phyloP scores from a whole-genome alignment of 2,797 vertebrate genomes.

The Rhabdomys pumilio region DNA sequence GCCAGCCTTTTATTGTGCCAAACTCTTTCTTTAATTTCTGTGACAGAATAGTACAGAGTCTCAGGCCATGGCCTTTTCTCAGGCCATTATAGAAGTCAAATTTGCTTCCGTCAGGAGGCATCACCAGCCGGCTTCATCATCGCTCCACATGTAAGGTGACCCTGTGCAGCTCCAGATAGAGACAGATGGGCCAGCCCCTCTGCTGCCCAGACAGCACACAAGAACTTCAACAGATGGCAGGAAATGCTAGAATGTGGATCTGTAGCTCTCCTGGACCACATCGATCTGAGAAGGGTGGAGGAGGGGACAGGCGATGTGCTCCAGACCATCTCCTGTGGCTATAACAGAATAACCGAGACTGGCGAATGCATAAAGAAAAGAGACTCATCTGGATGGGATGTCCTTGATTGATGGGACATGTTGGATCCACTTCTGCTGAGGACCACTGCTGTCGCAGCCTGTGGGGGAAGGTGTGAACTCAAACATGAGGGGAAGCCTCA shows the following conservation, averaged over 20 bases:
- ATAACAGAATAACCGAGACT: neutral
- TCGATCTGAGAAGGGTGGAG: fast-evolving
- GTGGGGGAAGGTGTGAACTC: neutral
- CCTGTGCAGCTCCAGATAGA: neutral
- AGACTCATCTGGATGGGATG: neutral
- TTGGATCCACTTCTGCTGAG: neutral
- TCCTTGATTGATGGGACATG: no score
- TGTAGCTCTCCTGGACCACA: fast-evolving
- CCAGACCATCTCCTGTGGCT: neutral
- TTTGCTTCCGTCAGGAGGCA: constrained; percentile 5
- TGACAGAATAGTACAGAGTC: constrained; percentile 50
- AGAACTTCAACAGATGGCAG: no score
- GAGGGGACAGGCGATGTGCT: neutral
- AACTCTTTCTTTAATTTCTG: constrained; percentile 50
- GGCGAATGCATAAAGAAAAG: neutral
- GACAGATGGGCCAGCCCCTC: neutral
- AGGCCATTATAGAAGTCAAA: constrained; percentile 49
- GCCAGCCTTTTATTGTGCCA: constrained; percentile 47
- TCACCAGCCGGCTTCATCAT: constrained; percentile 31
- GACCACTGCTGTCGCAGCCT: neutral
- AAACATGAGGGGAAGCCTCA: fast-evolving
- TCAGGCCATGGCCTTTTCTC: constrained; percentile 42
- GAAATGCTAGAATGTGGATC: neutral
- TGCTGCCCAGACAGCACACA: fast-evolving
- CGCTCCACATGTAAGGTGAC: neutral